Conservation (phyloP, 1,140 invertebrate genomes). For the Piezodorus guildinii region DNA sequence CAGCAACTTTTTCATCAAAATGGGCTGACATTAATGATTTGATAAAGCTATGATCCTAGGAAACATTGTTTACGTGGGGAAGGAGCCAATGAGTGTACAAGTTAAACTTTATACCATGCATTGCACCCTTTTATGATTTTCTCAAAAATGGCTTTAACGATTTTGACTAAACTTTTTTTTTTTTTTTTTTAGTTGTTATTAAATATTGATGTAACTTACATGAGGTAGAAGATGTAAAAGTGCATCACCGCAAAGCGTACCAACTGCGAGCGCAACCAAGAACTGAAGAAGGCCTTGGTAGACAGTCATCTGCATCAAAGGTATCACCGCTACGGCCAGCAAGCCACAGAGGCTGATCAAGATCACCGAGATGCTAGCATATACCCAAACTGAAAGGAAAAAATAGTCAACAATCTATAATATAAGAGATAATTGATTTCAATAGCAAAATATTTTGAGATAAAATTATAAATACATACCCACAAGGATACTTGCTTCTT, state of each 20-base stretch:
- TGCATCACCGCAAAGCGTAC: conserved; percentile 82
- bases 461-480: background rate
- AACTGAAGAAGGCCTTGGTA: conserved; percentile 85
- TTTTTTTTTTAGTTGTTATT: no score
- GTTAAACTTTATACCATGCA: no score
- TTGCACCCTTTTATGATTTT: no score
- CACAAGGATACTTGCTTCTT: background rate
- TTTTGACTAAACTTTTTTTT: no score
- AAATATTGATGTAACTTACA: conserved; percentile 40
- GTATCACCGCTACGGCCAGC: conserved; percentile 72
- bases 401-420: background rate
- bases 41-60: no score
- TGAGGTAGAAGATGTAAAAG: conserved; percentile 86
- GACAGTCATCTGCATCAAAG: conserved; percentile 77
- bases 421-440: background rate
- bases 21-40: no score
- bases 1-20: no score
- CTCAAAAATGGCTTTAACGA: no score
- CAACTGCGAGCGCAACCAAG: conserved; percentile 81
- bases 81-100: no score
- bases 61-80: no score
- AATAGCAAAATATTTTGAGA: no score
- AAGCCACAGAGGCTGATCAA: conserved; percentile 75
- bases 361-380: conserved; percentile 64
- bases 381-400: conserved; percentile 60